Base-by-base conservation (phyloP, 2,888 invertebrate species). In the Ecliptopera silaceata region DNA sequence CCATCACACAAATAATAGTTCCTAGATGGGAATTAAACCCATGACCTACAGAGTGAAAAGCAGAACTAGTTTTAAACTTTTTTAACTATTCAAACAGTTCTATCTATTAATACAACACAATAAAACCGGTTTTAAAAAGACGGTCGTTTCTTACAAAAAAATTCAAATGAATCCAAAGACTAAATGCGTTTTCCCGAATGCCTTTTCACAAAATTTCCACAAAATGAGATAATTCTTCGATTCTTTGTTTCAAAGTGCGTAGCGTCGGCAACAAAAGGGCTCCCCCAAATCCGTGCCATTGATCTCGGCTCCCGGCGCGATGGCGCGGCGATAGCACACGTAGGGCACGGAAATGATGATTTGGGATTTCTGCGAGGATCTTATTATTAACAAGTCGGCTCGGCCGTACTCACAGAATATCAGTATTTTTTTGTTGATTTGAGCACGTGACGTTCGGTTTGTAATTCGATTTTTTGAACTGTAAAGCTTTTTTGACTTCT, bases 241-340 rank as follows among this genome's bases (percentile, higher is more conserved):
- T 43, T 50, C 39, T 52, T 52, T 57, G 48, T 52, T 39, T 48
- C 56, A 46, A 41, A 50, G 38, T 38, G 12, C 42, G 34, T n/a
- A 22, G 32, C 22, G n/a, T 18, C 17, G 29, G 29, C 31, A 38
- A 58, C 58, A 58, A 54, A 49, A 58, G 53, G 43, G 15, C 55
- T 58, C 54, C 61, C 64, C 62, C 52, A 64, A 64, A 62, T 61
- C 61, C 62, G 54, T 60, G 64, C 61, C 61, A 66, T 66, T 64
- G 66, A 64, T 66, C 66, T 57, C 59, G 31, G 39, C 26, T n/a
- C 50, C 61, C 58, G 38, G 55, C 51, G 50, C 57, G 66, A 66
- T 65, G 63, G 20, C 49, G 56, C 38, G 53, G 13, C 44, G 64
- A 64, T 65, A 65, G 61, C 46, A 47, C 65, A 65, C 65, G 65